Evolutionary conservation across 1,140 invertebrate species (phyloP), one percentile per base, ranked within the genome.

Genomic region (Macrotrachela quadricornifera): DNA sequence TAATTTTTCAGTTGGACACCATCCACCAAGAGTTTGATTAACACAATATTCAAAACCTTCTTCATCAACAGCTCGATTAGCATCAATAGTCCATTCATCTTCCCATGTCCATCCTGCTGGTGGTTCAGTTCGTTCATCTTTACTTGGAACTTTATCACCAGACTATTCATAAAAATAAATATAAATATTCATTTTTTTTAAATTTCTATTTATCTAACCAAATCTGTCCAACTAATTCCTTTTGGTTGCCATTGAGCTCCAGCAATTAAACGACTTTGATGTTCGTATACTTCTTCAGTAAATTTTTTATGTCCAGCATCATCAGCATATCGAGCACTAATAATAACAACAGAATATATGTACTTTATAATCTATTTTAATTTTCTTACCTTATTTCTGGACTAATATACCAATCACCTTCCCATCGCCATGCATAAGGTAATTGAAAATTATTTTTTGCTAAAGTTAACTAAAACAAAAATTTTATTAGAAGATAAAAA

Each of bases 31-130:
- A 3, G 69, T 67, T 9, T 65, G 58, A 51, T 74, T 71, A 40
- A 73, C 65, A 56, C 69, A 70, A 56, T 73, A 73, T 56, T 74
- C 72, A 63, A 63, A 74, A 9, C 71, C 72, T 51, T 73, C 69
- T 46, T 58, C 56, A 38, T 58, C 57, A 39, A 63, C 62, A 13
- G 64, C 63, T 57, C 73, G 60, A 53, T 68, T 65, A n/a, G 70
- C 56, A 59, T 74, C 73, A 30, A 68, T 61, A 59, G 69, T 59
- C 73, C 73, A 74, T 6, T 68, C 68, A 58, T 72, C 68, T 39
- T 68, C 63, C 73, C 73, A 74, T 14, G 63, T 59, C 73, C 73
- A 74, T 11, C 70, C 69, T 17, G 59, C 57, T 1, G 70, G 69
- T n/a, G 69, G 59, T 12, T 58, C 54, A 30, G 2, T 30, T 6